phyloP scores from a whole-genome alignment of 2,113 vertebrate genomes.

The Laticauda colubrina region DNA sequence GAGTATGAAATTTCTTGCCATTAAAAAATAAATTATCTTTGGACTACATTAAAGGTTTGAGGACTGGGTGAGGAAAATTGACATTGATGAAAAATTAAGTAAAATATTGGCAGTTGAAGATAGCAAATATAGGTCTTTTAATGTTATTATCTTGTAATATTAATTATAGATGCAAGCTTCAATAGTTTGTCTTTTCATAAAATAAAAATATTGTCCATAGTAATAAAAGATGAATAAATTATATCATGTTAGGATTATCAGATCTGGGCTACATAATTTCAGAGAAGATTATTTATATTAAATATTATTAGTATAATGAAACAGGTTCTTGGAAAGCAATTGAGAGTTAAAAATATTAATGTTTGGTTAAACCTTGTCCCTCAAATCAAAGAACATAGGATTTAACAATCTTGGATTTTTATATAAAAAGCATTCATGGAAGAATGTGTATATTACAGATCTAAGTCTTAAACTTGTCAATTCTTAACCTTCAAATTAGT shows the following conservation, averaged over 20 bases:
- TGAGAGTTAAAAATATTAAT: background rate
- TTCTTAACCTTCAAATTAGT: background rate
- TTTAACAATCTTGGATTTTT: background rate
- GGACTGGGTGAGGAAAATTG: background rate
- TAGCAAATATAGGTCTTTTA: background rate
- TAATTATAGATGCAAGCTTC: constrained; percentile 28
- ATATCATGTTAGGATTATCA: background rate
- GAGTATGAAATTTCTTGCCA: background rate
- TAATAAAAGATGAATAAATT: constrained; percentile 6
- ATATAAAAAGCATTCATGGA: background rate
- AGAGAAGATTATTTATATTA: background rate
- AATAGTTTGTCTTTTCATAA: background rate
- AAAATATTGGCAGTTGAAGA: constrained; percentile 10
- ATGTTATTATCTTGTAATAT: background rate
- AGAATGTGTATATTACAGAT: background rate
- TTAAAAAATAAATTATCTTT: background rate
- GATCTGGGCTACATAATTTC: background rate
- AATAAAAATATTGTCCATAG: background rate
- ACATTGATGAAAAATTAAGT: background rate
- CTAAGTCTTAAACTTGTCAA: background rate
- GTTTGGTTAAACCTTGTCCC: background rate
- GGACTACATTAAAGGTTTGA: background rate
- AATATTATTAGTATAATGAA: background rate
- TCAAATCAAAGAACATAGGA: background rate
- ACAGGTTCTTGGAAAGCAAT: background rate